Evolutionary conservation across 2,888 invertebrate species (phyloP), one percentile per base, ranked within the genome.

Genomic region (Ecliptopera silaceata): DNA sequence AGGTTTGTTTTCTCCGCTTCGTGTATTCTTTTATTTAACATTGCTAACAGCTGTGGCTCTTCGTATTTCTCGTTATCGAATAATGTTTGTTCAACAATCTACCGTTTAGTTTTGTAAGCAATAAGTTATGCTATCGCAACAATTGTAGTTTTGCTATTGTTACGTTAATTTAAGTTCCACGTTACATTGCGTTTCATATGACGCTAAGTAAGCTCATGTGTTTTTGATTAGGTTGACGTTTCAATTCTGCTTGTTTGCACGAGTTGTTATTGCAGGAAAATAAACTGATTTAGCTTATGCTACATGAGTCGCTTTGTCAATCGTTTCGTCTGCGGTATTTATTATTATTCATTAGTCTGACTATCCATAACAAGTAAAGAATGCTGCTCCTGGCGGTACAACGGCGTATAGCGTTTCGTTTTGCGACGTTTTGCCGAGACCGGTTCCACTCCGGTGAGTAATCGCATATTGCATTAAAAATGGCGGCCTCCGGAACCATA

Each of bases 1-100:
- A 68, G 73, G 76, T 79, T 77, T 83, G 80, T 81, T 83, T 82
- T 81, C 77, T 77, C 73, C 70, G 69, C 65, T 68, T 69, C 69
- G 66, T 77, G 75, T 80, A 78, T 78, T 80, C 77, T 79, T 78
- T 72, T 39, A 36, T 39, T 42, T 72, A 70, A 74, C 73, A 73
- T 77, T 77, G 77, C 75, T 71, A 74, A 75, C 76, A 78, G 72
- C 73, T 77, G 75, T 71, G 68, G 70, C 60, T 68, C 74, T 70
- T 79, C 74, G 70, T 74, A 75, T 75, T 79, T 81, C 75, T 74
- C 70, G 77, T 77, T 79, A 78, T 77, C 72, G 74, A 70, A 76
- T 71, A 70, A 70, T 76, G 74, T 77, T 78, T 77, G 72, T 72
- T 70, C 74, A 73, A 72, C 72, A 71, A 69, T 63, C 56, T 71